A percentile compares a stretch with the other conserved stretches of the same genome.
Conservation (phyloP, 2,797 vertebrate species). For the Acanthurus leucopareius region DNA sequence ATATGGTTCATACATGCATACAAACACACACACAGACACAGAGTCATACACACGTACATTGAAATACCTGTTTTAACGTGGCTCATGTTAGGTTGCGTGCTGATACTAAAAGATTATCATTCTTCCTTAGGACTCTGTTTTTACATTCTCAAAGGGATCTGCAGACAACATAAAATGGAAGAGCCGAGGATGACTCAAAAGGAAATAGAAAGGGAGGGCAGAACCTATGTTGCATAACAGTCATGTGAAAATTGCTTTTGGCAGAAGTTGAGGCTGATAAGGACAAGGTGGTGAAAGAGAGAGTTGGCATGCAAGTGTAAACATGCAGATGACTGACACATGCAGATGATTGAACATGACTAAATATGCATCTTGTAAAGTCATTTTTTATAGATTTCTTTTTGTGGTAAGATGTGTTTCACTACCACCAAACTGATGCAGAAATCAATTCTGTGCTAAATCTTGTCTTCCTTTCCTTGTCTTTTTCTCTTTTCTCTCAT, state of each 20-base stretch:
- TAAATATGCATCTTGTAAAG: background rate
- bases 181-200: background rate
- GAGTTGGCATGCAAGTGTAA: background rate
- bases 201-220: background rate
- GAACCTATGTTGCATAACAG: slow-evolving; percentile 26
- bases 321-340: slow-evolving; percentile 1
- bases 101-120: background rate
- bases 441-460: background rate
- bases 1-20: background rate
- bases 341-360: background rate
- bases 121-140: background rate
- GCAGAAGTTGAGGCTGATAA: slow-evolving; percentile 46
- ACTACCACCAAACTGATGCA: background rate
- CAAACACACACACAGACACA: background rate
- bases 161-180: too few species aligned
- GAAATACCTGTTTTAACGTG: background rate
- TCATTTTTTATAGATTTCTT: background rate
- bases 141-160: background rate
- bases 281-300: background rate
- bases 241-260: slow-evolving; percentile 22
- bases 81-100: background rate
- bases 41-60: background rate
- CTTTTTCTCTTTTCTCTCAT: background rate
- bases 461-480: background rate
- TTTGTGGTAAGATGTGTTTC: background rate